Conservation (phyloP, 2,888 invertebrate genomes). For the Adelognathus sp. region DNA sequence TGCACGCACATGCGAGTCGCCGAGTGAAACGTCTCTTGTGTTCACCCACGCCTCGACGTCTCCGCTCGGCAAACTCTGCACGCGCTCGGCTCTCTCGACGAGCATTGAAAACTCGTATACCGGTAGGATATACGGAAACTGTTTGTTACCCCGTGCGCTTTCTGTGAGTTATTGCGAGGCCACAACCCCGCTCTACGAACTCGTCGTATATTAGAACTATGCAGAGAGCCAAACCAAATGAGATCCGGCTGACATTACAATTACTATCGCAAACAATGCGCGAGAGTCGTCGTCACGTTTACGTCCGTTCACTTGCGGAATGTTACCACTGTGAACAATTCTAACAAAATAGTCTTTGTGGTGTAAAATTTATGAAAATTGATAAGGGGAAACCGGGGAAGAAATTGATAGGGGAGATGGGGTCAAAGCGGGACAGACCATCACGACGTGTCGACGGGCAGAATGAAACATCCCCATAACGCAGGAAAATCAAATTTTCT, state of each 20-base stretch:
- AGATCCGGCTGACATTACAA: conserved; percentile 76
- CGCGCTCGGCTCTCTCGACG: neutral
- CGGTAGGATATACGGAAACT: conserved; percentile 62
- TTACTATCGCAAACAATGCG: conserved; percentile 74
- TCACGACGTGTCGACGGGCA: no score
- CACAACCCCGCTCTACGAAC: conserved; percentile 67
- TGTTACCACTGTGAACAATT: neutral
- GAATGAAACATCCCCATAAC: no score
- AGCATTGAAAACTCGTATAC: conserved; percentile 1
- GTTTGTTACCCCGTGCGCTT: conserved; percentile 71
- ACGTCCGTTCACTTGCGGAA: neutral
- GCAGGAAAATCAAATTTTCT: no score
- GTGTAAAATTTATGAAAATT: no score
- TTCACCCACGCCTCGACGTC: conserved; percentile 50
- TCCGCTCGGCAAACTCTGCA: conserved; percentile 25
- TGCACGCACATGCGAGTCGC: conserved; percentile 6
- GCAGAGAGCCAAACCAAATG: conserved; percentile 74
- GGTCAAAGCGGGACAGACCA: no score
- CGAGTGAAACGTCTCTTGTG: conserved; percentile 48
- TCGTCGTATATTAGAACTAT: conserved; percentile 72
- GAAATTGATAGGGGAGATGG: no score
- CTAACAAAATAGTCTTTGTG: no score
- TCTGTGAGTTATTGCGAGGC: conserved; percentile 73
- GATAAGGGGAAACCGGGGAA: no score
- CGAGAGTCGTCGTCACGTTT: conserved; percentile 23